Base-by-base conservation (phyloP, 2,797 vertebrate genomes). In the Sciaenops ocellatus region DNA sequence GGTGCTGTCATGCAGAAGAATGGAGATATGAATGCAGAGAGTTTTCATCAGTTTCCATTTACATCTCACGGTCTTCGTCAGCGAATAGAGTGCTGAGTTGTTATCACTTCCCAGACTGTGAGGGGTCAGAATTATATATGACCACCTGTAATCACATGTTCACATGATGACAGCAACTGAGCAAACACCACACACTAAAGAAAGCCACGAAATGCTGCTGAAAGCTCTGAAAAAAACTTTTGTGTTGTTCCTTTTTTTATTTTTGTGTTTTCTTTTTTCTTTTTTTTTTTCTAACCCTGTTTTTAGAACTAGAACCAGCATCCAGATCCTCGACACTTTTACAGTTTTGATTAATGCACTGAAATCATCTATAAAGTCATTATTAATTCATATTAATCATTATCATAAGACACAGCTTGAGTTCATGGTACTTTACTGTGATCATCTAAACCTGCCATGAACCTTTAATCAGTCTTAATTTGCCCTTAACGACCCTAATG, bases 391-490 rank as follows among this genome's bases (percentile, higher is more conserved):
- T 38, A 38, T 38, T 38, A 9, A 38, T 38, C 34, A 9, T 8
- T 8, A 34, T 38, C 8, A 78, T 2, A 8, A 71, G 38, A 52
- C 34, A 7, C 55, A 46, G 22, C 15, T 55, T 20, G 54, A n/a
- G 18, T 48, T 63, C 3, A 2, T 15, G 13, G 13, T 47, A 46
- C 24, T 64, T 24, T 8, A 70, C 56, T 46, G 61, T 56, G 5
- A 57, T 13, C 24, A 18, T 46, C 1, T 24, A 28, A 50, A 44
- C 52, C 20, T 56, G 30, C 34, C 62, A 51, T 1, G 34, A 75
- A 68, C 64, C 47, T 62, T 70, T 15, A 22, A 28, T 62, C 47
- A 18, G 4, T 22, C 51, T 61, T 24, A 73, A 22, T 76, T 54
- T 52, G 4, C 10, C 22, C 46, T 34, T 18, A 41, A 41, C 48